Percentiles rank a stretch among this genome's conserved stretches.
Conservation (phyloP, 2,113 vertebrate genomes). For the Stegastes partitus region DNA sequence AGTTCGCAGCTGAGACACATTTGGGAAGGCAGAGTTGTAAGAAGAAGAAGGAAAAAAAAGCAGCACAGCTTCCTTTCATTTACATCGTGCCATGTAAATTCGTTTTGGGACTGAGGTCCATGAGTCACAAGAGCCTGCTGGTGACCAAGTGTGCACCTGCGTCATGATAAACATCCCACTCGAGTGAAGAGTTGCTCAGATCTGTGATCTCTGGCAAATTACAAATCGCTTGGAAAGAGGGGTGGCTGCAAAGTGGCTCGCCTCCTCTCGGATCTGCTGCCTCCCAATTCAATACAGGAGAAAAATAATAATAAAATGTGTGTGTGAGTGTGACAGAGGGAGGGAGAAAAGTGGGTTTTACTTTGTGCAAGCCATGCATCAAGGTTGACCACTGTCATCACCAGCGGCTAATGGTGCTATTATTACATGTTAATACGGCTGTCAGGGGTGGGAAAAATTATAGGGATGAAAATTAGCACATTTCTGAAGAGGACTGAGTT, state of each 20-base stretch:
- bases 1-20: background rate
- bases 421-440: constrained; percentile 42
- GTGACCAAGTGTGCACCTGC: constrained; percentile 32
- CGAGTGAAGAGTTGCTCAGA: constrained; percentile 18
- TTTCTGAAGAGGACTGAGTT: background rate
- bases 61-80: no score
- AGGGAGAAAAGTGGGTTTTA: background rate
- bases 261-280: background rate
- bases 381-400: constrained; percentile 40
- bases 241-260: background rate
- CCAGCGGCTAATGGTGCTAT: constrained; percentile 27
- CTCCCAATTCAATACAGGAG: background rate
- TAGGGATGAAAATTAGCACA: background rate
- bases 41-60: background rate
- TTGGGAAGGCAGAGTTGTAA: no score
- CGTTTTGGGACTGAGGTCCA: constrained; percentile 2
- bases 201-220: constrained; percentile 37
- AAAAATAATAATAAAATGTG: background rate
- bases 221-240: background rate
- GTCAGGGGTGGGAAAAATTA: constrained; percentile 2
- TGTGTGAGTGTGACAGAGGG: no score
- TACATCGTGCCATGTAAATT: background rate
- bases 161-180: constrained; percentile 7
- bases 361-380: constrained; percentile 4
- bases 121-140: constrained; percentile 9